A percentile compares a stretch with the other conserved stretches of the same genome.
Evolutionary conservation across 1,140 invertebrate genomes (phyloP).

Genomic region (Diorhabda elongata): DNA sequence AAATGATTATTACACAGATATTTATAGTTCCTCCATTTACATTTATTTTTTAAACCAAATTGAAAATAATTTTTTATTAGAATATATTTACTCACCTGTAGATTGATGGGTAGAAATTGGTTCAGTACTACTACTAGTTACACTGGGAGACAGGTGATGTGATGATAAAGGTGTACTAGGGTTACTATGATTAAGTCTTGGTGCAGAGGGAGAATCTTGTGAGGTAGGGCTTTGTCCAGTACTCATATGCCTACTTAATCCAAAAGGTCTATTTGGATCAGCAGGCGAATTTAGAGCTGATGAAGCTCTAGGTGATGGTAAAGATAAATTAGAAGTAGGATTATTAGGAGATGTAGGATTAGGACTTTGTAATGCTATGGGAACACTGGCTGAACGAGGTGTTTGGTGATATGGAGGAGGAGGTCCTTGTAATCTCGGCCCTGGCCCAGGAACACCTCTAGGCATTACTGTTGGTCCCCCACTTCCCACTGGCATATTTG

Average conservation of each 20-base stretch:
- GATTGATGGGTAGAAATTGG: conserved; percentile 48
- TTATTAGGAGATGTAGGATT: conserved; percentile 69
- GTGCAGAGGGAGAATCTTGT: conserved; percentile 51
- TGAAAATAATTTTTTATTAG: not conserved
- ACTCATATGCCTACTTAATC: conserved; percentile 50
- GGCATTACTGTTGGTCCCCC: conserved; percentile 32
- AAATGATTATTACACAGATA: no score
- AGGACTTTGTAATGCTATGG: conserved; percentile 70
- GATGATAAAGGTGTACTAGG: conserved; percentile 66
- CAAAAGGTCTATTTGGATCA: conserved; percentile 52
- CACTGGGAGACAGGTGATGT: conserved; percentile 59
- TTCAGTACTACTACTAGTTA: conserved; percentile 47
- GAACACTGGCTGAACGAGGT: conserved; percentile 77
- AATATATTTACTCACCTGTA: conserved; percentile 41
- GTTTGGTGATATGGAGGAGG: conserved; percentile 82
- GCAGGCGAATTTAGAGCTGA: conserved; percentile 68
- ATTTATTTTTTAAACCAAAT: not conserved
- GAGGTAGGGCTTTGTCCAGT: conserved; percentile 63
- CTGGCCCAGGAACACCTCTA: conserved; percentile 49
- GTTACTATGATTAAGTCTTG: conserved; percentile 60
- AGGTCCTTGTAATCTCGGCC: conserved; percentile 69
- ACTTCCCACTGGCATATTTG: conserved; percentile 23
- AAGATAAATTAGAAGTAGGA: conserved; percentile 64
- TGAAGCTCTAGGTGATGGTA: conserved; percentile 66
- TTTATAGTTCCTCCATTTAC: no score